Evolutionary conservation across 1,140 invertebrate species (phyloP), one percentile per base, ranked within the genome.

Genomic region (Tenebrio molitor): DNA sequence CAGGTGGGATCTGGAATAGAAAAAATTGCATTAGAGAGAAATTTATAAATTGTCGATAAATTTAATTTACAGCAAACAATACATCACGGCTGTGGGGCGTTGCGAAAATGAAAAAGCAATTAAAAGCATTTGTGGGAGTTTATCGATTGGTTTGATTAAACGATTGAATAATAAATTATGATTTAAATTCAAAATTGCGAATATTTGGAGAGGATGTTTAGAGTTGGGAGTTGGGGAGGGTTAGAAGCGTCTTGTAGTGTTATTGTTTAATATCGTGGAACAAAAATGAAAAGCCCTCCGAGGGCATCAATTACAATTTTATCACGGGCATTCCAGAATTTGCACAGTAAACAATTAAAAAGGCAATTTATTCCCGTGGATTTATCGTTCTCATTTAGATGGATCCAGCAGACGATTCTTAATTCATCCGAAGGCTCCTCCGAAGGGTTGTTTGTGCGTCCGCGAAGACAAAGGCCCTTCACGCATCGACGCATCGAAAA

Each of bases 351-450:
- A 69, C 66, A 69, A 69, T 69, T 69, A 69, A 46, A 34, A 46
- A 50, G 21, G 19, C 66, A 3, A 69, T 69, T 69, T 50, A 69
- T 69, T 50, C 7, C 1, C 42, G 42, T 50, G 21, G 39, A 69
- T 69, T 69, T 69, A 69, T 69, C 15, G 42, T 36, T 12, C 12
- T 53, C 39, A 69, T 69, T 69, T 69, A 69, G 66, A 50, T 46
- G 65, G 25, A 46, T 68, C 65, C 25, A 17, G 6, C 14, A 25
- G 63, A 46, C 41, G 17, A 46, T 69, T 69, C 42, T 69, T 69
- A 50, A 50, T 69, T 69, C 42, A n/a, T 39, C 12, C 36, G n/a
- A 39, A 39, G 36, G 36, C 12, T 39, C 7, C 5, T 12, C n/a
- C n/a, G 36, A 39, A 39, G 36, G 36, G 12, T 12, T 39, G 5